Evolutionary conservation across 2,113 vertebrate genomes (phyloP).

Genomic region (Thunnus maccoyii): DNA sequence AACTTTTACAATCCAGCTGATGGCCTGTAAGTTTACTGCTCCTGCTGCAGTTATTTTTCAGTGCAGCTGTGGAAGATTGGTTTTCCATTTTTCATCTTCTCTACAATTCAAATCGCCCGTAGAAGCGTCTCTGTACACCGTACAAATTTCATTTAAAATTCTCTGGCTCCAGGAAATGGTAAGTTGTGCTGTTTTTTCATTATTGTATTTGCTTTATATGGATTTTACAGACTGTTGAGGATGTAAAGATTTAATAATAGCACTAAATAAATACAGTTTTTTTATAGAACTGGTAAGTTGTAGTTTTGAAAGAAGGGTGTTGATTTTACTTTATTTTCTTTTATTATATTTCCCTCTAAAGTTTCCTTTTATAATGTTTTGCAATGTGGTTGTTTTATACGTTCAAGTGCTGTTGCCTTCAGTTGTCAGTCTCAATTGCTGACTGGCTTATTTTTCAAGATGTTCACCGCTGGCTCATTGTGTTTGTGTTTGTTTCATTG

Average conservation of each 20-base stretch:
- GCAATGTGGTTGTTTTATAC: not conserved
- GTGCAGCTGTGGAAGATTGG: slow-evolving; percentile 61
- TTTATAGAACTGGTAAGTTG: not conserved
- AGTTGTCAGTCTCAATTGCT: slow-evolving; percentile 7
- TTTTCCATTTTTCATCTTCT: slow-evolving; percentile 69
- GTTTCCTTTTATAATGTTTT: slow-evolving; percentile 19
- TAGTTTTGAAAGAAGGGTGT: not conserved
- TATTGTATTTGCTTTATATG: not conserved
- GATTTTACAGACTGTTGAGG: not conserved
- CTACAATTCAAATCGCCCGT: slow-evolving; percentile 59
- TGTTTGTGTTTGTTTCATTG: slow-evolving; percentile 6
- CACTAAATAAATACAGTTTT: slow-evolving; percentile 21
- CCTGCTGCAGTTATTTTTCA: slow-evolving; percentile 64
- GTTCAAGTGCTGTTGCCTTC: not conserved
- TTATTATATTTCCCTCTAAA: not conserved
- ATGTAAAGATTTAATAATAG: not conserved
- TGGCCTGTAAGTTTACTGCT: slow-evolving; percentile 57
- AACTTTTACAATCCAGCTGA: slow-evolving; percentile 63
- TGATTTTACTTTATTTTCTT: not conserved
- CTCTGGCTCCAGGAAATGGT: slow-evolving; percentile 32
- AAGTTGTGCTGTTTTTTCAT: slow-evolving; percentile 25
- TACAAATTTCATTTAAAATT: slow-evolving; percentile 55
- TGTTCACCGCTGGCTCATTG: slow-evolving; percentile 11
- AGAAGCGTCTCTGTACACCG: slow-evolving; percentile 33
- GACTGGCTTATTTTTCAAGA: slow-evolving; percentile 11